Evolutionary conservation across 2,888 invertebrate genomes (phyloP), one percentile per base, ranked within the genome.

Genomic region (Ormyrus labotus): DNA sequence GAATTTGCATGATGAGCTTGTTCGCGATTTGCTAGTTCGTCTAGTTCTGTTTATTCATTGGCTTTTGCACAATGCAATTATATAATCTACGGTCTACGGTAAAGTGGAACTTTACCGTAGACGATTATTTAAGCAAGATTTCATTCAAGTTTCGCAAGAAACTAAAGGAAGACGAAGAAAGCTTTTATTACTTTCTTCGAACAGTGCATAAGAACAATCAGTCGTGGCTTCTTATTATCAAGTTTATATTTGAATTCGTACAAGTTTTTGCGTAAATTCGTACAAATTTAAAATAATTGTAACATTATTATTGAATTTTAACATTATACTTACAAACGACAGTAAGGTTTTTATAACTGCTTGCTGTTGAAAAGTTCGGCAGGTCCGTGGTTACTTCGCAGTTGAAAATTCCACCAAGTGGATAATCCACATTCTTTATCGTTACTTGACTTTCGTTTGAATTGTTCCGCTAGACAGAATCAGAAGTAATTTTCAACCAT

Each of bases 371-470:
- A 89, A 95, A 95, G 61, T 93, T 93, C 8, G 94, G 94, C 9
- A 94, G 93, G 87, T 95, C 95, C 0, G 94, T 94, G 7, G 95
- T 95, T 82, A 96, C 95, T 91, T 96, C 96, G 89, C 96, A 96
- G 88, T 94, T 95, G 91, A 95, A 96, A 92, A 95, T 95, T 6
- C 96, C 96, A 57, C 95, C 94, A 75, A 95, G 91, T 72, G 92
- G 93, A 85, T 95, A 94, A 85, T 95, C 95, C 87, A 96, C 93
- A 84, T 94, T 93, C 84, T 93, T 92, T 82, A 96, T 93, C 81
- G 94, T 92, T 73, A 96, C 96, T 91, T 95, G 95, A 69, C 94
- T 94, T 80, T 94, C 94, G 90, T 96, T 95, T 34, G 96, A 96
- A 84, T 92, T 93, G 86, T 93, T 92, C 88, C 93, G 92, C 96